Percentiles rank a stretch among this genome's conserved stretches.
Conservation (phyloP, 2,888 invertebrate genomes). For the Pandemis heparana region DNA sequence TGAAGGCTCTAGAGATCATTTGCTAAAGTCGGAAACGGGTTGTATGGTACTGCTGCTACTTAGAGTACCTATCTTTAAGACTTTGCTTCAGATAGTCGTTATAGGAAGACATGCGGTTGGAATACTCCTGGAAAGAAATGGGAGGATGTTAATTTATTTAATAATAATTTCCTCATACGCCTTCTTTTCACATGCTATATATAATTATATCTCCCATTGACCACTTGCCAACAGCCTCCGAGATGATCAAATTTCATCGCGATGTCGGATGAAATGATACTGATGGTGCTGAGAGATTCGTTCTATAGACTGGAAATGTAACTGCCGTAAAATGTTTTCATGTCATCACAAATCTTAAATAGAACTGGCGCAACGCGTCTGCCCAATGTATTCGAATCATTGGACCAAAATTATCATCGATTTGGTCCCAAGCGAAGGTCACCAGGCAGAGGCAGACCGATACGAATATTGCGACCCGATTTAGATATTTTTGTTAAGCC, state of each 20-base stretch:
- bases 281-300: too few species aligned
- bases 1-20: too few species aligned
- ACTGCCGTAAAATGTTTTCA: background rate
- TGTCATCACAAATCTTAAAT: background rate
- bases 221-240: too few species aligned
- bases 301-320: background rate
- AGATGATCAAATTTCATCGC: background rate
- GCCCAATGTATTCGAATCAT: background rate
- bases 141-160: too few species aligned
- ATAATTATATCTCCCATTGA: too few species aligned
- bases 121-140: too few species aligned
- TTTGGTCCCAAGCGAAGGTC: slow-evolving; percentile 4
- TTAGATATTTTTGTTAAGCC: background rate
- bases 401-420: background rate
- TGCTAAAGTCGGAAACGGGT: too few species aligned
- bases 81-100: too few species aligned
- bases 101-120: too few species aligned
- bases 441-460: background rate
- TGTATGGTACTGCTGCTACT: background rate
- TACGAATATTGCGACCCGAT: slow-evolving; percentile 1
- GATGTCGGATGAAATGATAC: background rate
- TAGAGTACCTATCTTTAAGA: background rate
- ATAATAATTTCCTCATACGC: too few species aligned
- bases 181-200: too few species aligned
- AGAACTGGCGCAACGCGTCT: background rate